These are phyloP conservation scores for Otolemur garnettii DNA, from an alignment of 2,113 vertebrate genomes.

Conservation along the genomic window DNA sequence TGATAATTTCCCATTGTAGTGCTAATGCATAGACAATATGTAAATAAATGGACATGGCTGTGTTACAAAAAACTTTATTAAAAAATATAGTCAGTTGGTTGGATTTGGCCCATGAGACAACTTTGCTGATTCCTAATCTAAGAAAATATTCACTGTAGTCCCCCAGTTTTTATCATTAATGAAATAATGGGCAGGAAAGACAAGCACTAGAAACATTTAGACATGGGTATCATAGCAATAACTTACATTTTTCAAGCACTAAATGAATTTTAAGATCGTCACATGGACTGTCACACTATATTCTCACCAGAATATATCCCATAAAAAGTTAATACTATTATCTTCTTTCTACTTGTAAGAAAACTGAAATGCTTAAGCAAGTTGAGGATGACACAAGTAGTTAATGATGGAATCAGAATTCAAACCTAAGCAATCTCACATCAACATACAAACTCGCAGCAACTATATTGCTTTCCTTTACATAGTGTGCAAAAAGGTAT, in stretches of 20 bases:
- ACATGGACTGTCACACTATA: neutral
- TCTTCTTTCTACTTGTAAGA: neutral
- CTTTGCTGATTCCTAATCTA: neutral
- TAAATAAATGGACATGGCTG: neutral
- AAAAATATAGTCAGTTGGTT: neutral
- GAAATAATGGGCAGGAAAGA: neutral
- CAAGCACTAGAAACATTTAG: neutral
- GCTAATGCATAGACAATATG: neutral
- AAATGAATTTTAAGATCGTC: conserved; percentile 39
- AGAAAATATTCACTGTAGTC: conserved; percentile 10
- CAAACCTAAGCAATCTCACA: neutral
- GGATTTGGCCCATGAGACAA: neutral
- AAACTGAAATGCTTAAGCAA: neutral
- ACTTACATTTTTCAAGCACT: neutral
- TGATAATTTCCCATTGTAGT: neutral
- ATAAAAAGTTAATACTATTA: neutral
- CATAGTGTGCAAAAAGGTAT: neutral
- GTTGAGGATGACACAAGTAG: neutral
- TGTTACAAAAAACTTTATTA: neutral
- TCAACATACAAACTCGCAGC: neutral
- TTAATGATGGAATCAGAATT: neutral
- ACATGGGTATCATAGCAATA: neutral
- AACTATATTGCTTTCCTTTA: neutral
- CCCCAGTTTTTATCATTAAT: neutral
- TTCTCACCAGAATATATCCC: neutral